These are phyloP conservation scores for Enhydra lutris DNA, from an alignment of 2,113 vertebrate genomes.

Conservation along the genomic window DNA sequence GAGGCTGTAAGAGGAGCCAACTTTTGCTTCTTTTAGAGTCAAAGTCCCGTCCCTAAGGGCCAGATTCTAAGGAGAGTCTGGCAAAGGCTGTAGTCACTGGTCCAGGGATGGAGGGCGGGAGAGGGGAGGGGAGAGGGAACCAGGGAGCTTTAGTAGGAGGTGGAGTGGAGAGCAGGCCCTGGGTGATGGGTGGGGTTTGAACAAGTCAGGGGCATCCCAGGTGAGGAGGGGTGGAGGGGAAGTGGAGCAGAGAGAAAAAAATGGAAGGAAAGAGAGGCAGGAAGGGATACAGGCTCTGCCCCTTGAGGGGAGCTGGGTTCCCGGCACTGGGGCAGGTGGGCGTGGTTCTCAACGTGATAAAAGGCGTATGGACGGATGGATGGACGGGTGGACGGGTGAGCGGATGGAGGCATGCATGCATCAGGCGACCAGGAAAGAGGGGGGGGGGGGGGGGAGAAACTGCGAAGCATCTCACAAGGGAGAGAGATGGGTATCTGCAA, in stretches of 20 bases:
- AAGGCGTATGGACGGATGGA: neutral
- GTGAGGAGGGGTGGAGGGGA: neutral
- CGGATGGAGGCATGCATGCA: neutral
- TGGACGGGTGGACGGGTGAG: too few species aligned
- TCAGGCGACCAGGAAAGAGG: neutral
- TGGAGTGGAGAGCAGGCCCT: neutral
- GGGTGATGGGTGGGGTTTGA: neutral
- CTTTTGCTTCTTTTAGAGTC: neutral
- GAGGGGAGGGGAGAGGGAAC: neutral
- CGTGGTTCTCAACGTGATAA: neutral
- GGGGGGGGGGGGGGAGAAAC: accelerated
- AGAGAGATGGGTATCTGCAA: neutral
- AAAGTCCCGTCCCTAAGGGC: neutral
- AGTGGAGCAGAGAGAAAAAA: neutral
- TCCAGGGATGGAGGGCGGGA: accelerated
- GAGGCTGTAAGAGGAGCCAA: neutral
- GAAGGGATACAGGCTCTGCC: neutral
- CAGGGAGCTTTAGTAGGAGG: too few species aligned
- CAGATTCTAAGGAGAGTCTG: neutral
- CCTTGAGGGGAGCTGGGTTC: neutral
- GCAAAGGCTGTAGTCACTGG: neutral
- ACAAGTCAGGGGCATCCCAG: too few species aligned
- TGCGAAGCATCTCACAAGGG: neutral
- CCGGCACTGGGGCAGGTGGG: neutral
- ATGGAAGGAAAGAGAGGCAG: neutral